Conservation (phyloP, 2,888 invertebrate species). For the Ptilodon capucinus region DNA sequence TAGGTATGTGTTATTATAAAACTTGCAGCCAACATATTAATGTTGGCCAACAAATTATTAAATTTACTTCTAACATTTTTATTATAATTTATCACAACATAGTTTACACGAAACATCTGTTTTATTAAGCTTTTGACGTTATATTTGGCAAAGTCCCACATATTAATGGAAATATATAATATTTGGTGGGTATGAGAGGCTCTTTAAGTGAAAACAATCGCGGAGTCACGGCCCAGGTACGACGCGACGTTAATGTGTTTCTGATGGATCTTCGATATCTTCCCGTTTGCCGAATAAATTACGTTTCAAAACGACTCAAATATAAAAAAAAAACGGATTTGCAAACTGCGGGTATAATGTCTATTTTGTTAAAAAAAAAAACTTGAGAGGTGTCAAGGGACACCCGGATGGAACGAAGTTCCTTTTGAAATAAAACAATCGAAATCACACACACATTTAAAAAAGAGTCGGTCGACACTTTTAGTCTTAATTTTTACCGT, state of each 20-base stretch:
- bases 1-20: neutral
- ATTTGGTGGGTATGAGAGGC: conserved; percentile 29
- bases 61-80: neutral
- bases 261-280: conserved; percentile 76
- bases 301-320: conserved; percentile 35
- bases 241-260: conserved; percentile 76
- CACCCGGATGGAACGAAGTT: no score
- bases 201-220: conserved; percentile 53
- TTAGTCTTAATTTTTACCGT: no score
- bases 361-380: no score
- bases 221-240: conserved; percentile 48
- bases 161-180: conserved; percentile 28
- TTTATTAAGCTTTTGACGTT: neutral
- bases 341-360: conserved; percentile 7
- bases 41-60: no score
- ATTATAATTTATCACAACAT: neutral
- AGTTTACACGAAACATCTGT: neutral
- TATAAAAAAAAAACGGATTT: conserved; percentile 20
- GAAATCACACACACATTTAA: no score
- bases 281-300: conserved; percentile 64
- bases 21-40: conserved; percentile 7
- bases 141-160: conserved; percentile 3
- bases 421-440: no score
- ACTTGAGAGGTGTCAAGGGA: no score
- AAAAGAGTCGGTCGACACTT: no score